Conservation (phyloP, 2,113 vertebrate species). For the Neolamprologus brichardi region DNA sequence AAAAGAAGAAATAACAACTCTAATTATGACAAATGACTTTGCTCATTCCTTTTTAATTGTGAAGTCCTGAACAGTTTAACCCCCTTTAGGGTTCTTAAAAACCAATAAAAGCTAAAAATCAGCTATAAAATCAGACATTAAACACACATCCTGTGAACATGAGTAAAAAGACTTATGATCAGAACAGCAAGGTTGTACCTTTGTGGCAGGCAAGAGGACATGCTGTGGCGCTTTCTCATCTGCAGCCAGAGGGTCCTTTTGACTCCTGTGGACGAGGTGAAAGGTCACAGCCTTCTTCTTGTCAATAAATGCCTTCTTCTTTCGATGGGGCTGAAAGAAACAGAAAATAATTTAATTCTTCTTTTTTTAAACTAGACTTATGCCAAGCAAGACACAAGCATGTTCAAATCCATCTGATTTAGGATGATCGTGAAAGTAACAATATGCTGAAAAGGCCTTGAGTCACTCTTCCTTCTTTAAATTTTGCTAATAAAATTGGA, state of each 20-base stretch:
- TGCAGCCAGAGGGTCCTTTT: constrained; percentile 88
- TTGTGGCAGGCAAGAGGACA: constrained; percentile 80
- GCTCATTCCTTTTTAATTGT: neutral
- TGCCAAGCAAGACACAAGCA: neutral
- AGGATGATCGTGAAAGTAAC: neutral
- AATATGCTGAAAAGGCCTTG: neutral
- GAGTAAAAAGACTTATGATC: neutral
- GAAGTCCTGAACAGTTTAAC: neutral
- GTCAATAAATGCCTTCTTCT: constrained; percentile 93
- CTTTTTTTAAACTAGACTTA: neutral
- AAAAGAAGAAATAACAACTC: neutral
- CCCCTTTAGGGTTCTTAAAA: neutral
- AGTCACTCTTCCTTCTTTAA: neutral
- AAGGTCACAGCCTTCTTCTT: constrained; percentile 96
- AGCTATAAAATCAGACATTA: neutral
- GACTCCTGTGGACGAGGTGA: constrained; percentile 94
- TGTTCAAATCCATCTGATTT: neutral
- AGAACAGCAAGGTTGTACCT: constrained; percentile 36
- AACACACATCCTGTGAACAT: neutral
- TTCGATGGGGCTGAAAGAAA: constrained; percentile 84
- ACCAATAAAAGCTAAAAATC: neutral
- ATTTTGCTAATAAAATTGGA: neutral
- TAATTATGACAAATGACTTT: neutral
- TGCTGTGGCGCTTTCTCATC: constrained; percentile 93
- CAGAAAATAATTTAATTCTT: neutral